Evolutionary conservation across 2,113 vertebrate species (phyloP).

Genomic region (Oostethus manadensis): DNA sequence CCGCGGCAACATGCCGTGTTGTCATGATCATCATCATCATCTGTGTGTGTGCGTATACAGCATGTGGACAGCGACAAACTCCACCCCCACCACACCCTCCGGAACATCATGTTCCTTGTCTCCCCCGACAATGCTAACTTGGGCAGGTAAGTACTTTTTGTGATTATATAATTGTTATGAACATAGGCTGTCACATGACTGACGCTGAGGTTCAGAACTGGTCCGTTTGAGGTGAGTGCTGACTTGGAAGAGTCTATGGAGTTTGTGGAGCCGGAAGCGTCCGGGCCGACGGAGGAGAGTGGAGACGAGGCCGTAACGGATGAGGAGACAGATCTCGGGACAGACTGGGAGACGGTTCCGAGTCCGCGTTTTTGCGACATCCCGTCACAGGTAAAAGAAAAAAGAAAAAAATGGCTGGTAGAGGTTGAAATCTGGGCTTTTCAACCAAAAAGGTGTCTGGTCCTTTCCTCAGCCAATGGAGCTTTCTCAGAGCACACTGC

Average conservation of each 20-base stretch:
- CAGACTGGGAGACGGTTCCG: conserved; percentile 97
- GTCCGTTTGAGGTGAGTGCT: conserved; percentile 87
- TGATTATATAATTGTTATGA: no score
- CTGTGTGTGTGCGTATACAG: conserved; percentile 54
- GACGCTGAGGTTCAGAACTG: conserved; percentile 73
- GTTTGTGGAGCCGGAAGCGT: conserved; percentile 85
- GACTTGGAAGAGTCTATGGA: conserved; percentile 98
- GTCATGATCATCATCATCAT: neutral
- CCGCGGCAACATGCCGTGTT: neutral
- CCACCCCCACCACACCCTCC: conserved; percentile 93
- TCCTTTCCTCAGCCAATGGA: conserved; percentile 76
- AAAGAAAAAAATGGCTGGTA: no score
- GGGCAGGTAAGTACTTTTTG: conserved; percentile 81
- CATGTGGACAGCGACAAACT: conserved; percentile 91
- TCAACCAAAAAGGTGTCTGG: no score
- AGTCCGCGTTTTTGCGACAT: conserved; percentile 97
- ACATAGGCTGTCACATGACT: neutral
- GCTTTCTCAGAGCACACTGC: conserved; percentile 86
- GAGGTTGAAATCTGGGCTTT: no score
- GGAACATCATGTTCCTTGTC: conserved; percentile 97
- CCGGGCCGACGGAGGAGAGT: conserved; percentile 84
- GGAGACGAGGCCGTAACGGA: conserved; percentile 86
- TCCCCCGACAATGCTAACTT: conserved; percentile 84
- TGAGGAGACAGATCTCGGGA: conserved; percentile 94
- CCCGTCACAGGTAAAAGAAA: conserved; percentile 76